Evolutionary conservation across 2,797 vertebrate genomes (phyloP), one percentile per base, ranked within the genome.

Genomic region (Orientallactaga sibirica): DNA sequence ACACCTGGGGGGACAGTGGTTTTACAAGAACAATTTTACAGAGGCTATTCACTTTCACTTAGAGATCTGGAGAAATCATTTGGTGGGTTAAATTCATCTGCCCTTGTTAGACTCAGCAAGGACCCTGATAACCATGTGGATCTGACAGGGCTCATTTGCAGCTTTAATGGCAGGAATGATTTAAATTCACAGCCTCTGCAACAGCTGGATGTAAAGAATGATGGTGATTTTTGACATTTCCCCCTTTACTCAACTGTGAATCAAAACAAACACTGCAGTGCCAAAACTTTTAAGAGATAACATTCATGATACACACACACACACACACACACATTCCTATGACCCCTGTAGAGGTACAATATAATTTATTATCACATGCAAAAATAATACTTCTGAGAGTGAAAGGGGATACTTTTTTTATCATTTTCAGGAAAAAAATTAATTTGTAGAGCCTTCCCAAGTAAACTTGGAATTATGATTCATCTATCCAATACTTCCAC

Each of bases 101-200:
- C 67, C 77, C 78, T 67, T 73, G 37, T 58, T 48, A 22, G 70
- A 18, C 48, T 94, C 87, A 70, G 66, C 5, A 0, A 94, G 83
- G 77, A 52, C 77, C 66, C 87, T 90, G 91, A 86, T 70, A 95
- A 76, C n/a, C 19, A 79, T 41, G 48, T 37, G 86, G 76, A 95
- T 84, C 82, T 82, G 86, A 92, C 93, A 93, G 62, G 78, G 93
- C 41, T 97, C 88, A 94, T 93, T 86, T 92, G 93, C 90, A 92
- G 88, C 86, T 95, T 97, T 95, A 94, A 95, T 96, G 93, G 86
- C 80, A 79, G 43, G 77, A 83, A 27, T n/a, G 67, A 79, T 90
- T 95, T 95, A 96, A 88, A 96, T 90, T 82, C 77, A 52, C 88
- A 94, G 90, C 29, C 22, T 76, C 96, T 7, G 0, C 86, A 85